Base-by-base conservation (phyloP, 2,888 invertebrate genomes). In the Eristalinus aeneus region DNA sequence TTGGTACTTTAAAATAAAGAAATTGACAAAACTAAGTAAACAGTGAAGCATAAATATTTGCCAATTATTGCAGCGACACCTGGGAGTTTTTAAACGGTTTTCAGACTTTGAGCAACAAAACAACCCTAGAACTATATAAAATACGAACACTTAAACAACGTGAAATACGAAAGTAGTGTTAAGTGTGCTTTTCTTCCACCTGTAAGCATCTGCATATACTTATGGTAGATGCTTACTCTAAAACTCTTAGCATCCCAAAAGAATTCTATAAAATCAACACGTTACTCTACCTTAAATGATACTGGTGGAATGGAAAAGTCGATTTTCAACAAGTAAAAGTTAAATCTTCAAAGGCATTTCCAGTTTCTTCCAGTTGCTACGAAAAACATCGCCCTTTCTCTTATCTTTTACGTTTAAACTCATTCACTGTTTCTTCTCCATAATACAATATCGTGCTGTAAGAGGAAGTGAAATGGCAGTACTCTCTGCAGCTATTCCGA, bases 311-410 rank as follows among this genome's bases (percentile, higher is more conserved):
- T 53, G 65, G 46, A 68, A 71, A 82, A 74, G 74, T 86, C 71
- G 73, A 86, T 82, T 86, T 86, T 86, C 86, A 86, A 86, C 86
- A 86, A 86, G 86, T 86, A 81, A 71, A 77, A 54, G 65, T 72
- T 54, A 39, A 32, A 68, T 65, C 72, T 36, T 20, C 31, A 69
- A 34, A 46, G 23, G 60, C n/a, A 72, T 53, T 68, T 71, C 77
- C 69, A 69, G 22, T 36, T 11, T 8, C 23, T 73, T 85, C 60
- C 80, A 75, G 10, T 11, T 6, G 2, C 20, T 27, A 12, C 10
- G 27, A 32, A 77, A 77, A 74, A 78, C 86, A 82, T 86, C 60
- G 86, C 68, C 82, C 71, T 60, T 54, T 67, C 86, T 86, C 82
- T 86, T 82, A 31, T 1, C 10, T 64, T 85, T 75, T 74, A 84